Base-by-base conservation (phyloP, 1,140 invertebrate species). In the Drosophila busckii region DNA sequence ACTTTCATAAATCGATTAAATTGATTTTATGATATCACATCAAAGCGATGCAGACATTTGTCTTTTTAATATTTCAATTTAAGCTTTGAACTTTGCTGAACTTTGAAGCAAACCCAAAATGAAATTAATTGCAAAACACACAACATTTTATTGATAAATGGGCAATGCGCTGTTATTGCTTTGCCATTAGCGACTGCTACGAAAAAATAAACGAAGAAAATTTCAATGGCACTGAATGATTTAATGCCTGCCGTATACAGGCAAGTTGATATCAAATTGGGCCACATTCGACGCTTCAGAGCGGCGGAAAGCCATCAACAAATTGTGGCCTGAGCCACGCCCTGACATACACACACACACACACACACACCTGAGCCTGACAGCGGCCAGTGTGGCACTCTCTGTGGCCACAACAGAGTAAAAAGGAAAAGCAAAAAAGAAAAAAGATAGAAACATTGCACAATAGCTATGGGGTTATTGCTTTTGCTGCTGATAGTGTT, bases 401-500 rank as follows among this genome's bases (percentile, higher is more conserved):
- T 20, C 40, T 37, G 20, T 25, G 25, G 26, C 44, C 38, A 35
- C 41, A 44, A 16, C 17, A 16, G 29, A n/a, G n/a, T n/a, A n/a
- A n/a, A n/a, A n/a, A n/a, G n/a, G n/a, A n/a, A n/a, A n/a, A n/a
- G n/a, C n/a, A n/a, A n/a, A n/a, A 28, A 13, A 25, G 13, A 17
- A 16, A 38, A 58, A 64, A 45, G 68, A 53, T 68, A 68, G 71
- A 58, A 61, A 71, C 64, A 54, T 40, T 54, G 41, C 56, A 60
- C 42, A 60, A 49, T 48, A 49, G 35, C 16, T 26, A n/a, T n/a
- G n/a, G n/a, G n/a, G 8, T 22, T 16, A 10, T 13, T 12, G 16
- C 10, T 16, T 31, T 31, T 38, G 45, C 55, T 59, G 46, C 64
- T 64, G 71, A 71, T 78, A 80, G 62, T 78, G 63, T 60, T 58